Conservation (phyloP, 2,113 vertebrate species). For the Trochalopteron elliotii region DNA sequence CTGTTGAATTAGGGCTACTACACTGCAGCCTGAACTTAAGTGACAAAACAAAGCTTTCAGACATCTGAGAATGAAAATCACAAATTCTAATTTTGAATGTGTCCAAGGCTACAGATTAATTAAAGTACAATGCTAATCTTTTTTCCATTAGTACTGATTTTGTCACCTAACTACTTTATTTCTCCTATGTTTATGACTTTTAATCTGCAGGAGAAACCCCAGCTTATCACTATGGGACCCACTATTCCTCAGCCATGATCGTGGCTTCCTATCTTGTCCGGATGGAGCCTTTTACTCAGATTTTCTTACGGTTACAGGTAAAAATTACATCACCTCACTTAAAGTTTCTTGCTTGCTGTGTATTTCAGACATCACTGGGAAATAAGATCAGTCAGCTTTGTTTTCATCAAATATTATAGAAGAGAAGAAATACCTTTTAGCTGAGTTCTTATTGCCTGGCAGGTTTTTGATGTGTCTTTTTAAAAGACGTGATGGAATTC, state of each 20-base stretch:
- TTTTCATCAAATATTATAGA: background rate
- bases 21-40: background rate
- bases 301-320: slow-evolving; percentile 96
- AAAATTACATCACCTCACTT: background rate
- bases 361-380: background rate
- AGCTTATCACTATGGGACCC: slow-evolving; percentile 97
- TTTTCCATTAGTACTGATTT: background rate
- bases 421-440: background rate
- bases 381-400: background rate
- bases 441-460: background rate
- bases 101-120: background rate
- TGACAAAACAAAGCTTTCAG: background rate
- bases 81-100: background rate
- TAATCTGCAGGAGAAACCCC: slow-evolving; percentile 89
- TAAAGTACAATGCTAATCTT: background rate
- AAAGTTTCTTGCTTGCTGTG: background rate
- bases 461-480: background rate
- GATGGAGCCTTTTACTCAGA: slow-evolving; percentile 99
- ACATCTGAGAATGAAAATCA: background rate
- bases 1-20: background rate
- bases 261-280: slow-evolving; percentile 95
- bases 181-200: background rate
- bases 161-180: background rate
- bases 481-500: background rate
- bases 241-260: slow-evolving; percentile 99